Base-by-base conservation (phyloP, 1,140 invertebrate genomes). In the Drosophila micromelanica region DNA sequence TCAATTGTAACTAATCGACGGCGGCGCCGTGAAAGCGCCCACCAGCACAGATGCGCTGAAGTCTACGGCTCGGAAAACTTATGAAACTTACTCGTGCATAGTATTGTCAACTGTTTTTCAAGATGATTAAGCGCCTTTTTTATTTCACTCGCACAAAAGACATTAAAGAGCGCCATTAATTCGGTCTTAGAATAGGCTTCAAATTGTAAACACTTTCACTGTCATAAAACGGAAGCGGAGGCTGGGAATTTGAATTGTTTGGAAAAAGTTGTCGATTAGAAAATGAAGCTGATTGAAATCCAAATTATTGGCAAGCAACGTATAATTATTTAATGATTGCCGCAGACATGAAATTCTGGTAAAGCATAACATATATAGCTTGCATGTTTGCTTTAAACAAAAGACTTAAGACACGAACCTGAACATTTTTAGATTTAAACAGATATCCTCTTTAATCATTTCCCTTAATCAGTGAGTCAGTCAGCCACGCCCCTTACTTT, bases 1-100 rank as follows among this genome's bases (percentile, higher is more conserved):
- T 86, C 78, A 82, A 87, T 87, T 87, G 82, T 82, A 87, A 89
- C 82, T 89, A 87, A 87, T 87, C 82, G 82, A 89, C 84, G 77
- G 63, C 55, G 70, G 84, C 71, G 82, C 82, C 82, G 82, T 70
- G 82, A 87, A 87, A 87, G 82, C 84, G 84, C 63, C 81, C 80
- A 85, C 73, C 69, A 27, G 5, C 48, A 30, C 42, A 52, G 37
- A 49, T 35, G 32, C 32, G 13, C 40, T 20, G 7, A 11, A 27
- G 27, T 6, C 27, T 15, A 7, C 38, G 15, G 17, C 20, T 61
- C 38, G 82, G 57, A 77, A 82, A 89, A 68, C 84, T 79, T 89
- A 87, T 79, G 76, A 82, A 87, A 87, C 64, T 52, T 49, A 55
- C 43, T 23, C 40, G 60, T 35, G 23, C n/a, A 45, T 9, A 17